These are phyloP conservation scores for Ichneumoninae sp. DNA, from an alignment of 2,888 invertebrate genomes.

Conservation along the genomic window DNA sequence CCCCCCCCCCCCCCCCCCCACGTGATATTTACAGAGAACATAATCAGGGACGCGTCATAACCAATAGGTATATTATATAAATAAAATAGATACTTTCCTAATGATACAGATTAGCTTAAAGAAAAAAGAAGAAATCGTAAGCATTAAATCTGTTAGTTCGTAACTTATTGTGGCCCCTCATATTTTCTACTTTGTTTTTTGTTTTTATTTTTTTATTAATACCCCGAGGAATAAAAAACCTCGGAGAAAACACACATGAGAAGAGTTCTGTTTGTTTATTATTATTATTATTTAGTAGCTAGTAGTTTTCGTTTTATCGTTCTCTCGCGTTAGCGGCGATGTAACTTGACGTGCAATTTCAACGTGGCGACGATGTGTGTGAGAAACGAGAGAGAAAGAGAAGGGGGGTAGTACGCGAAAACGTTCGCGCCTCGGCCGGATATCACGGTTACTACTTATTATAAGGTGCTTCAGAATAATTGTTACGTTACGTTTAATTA, in stretches of 20 bases:
- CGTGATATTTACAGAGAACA: constrained; percentile 82
- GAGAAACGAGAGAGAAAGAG: constrained; percentile 30
- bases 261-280: constrained; percentile 43
- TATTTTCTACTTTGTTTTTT: constrained; percentile 23
- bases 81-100: constrained; percentile 53
- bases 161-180: constrained; percentile 55
- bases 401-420: constrained; percentile 30
- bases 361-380: constrained; percentile 53
- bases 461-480: constrained; percentile 81
- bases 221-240: constrained; percentile 30
- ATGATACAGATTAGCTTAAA: constrained; percentile 54
- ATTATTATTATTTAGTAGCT: background rate
- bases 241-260: constrained; percentile 25
- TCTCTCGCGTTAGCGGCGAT: constrained; percentile 60
- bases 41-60: constrained; percentile 81
- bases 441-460: constrained; percentile 70
- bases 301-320: constrained; percentile 30
- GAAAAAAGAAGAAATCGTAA: constrained; percentile 45
- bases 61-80: constrained; percentile 66
- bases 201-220: constrained; percentile 23
- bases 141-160: constrained; percentile 61
- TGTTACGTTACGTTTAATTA: constrained; percentile 79
- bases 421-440: constrained; percentile 55
- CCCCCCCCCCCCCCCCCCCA: constrained; percentile 65
- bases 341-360: constrained; percentile 66